phyloP scores from a whole-genome alignment of 1,140 invertebrate genomes.

The Metopolophium dirhodum region DNA sequence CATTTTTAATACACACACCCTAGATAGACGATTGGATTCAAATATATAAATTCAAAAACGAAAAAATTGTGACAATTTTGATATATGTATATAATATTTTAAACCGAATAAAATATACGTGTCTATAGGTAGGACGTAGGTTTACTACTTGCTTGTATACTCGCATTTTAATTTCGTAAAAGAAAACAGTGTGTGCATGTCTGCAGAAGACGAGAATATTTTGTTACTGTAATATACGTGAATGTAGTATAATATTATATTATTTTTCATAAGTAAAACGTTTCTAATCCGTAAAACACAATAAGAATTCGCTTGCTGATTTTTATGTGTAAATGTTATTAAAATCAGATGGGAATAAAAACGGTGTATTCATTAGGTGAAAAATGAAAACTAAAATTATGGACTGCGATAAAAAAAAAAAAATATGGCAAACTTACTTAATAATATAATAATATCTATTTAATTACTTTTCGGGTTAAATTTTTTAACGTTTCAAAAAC shows the following conservation, averaged over 20 bases:
- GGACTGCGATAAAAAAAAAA: background rate
- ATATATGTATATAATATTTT: background rate
- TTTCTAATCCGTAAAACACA: background rate
- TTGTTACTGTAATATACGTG: background rate
- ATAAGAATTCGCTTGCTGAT: background rate
- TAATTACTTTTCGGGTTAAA: background rate
- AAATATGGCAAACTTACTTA: background rate
- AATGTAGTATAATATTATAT: background rate
- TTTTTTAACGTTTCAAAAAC: background rate
- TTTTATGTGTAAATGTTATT: background rate
- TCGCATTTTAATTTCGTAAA: background rate
- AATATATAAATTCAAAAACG: background rate
- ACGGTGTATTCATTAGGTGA: background rate
- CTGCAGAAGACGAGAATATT: background rate
- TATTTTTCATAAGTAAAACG: background rate
- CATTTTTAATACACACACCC: background rate
- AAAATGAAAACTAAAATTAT: background rate
- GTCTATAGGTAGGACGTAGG: background rate
- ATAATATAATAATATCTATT: conserved; percentile 10
- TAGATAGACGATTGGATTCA: background rate
- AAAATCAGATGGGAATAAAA: background rate
- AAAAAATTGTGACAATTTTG: background rate
- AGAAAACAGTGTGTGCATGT: background rate
- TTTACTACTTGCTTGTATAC: background rate
- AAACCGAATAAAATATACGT: background rate